A percentile compares a stretch with the other conserved stretches of the same genome.
Conservation (phyloP, 2,113 vertebrate genomes). For the Morone chrysops region DNA sequence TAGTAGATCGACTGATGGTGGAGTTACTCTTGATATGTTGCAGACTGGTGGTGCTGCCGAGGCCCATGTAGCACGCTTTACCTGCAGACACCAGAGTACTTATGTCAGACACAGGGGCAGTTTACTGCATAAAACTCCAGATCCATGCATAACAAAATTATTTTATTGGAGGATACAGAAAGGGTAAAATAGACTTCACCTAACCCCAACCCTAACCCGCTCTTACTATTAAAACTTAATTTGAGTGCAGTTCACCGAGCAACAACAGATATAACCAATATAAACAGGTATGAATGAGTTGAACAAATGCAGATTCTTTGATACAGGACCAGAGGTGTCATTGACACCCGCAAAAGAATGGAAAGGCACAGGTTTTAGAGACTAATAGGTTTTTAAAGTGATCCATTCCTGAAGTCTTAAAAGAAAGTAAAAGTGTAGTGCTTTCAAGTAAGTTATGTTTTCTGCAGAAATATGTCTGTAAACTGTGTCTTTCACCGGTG, state of each 20-base stretch:
- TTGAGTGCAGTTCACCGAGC: background rate
- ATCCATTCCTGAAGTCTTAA: background rate
- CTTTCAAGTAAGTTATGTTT: background rate
- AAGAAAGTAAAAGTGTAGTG: constrained; percentile 10
- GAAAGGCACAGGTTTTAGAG: no score
- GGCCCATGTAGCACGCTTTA: constrained; percentile 62
- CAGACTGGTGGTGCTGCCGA: constrained; percentile 77
- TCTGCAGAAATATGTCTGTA: background rate
- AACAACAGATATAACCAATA: background rate
- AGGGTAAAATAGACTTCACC: background rate
- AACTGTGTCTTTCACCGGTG: background rate
- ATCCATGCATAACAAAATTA: background rate
- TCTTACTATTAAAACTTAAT: background rate
- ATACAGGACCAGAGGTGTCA: no score
- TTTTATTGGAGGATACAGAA: background rate
- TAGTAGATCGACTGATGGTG: constrained; percentile 72
- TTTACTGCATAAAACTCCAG: background rate
- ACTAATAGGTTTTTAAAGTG: background rate
- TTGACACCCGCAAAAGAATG: no score
- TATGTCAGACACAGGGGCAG: background rate
- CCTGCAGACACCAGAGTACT: constrained; percentile 51
- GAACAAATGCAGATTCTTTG: no score
- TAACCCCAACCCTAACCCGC: background rate
- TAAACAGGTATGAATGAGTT: no score
- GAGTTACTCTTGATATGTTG: constrained; percentile 76